phyloP scores from a whole-genome alignment of 2,113 vertebrate species.

The Dromiciops gliroides region DNA sequence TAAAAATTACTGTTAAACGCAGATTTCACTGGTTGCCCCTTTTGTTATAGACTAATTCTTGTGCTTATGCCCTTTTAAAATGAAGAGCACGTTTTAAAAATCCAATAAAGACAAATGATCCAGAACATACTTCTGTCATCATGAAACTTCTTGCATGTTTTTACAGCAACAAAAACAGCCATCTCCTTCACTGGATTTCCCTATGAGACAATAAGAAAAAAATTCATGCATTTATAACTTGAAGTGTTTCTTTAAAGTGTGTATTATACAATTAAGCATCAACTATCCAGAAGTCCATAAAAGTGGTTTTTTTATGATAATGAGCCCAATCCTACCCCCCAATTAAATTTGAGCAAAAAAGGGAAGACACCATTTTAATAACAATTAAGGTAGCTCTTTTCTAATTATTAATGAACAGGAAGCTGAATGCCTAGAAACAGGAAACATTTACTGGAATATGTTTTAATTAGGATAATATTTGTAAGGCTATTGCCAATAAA shows the following conservation, averaged over 20 bases:
- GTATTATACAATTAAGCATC: background rate
- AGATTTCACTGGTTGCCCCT: background rate
- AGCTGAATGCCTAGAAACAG: background rate
- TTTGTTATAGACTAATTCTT: slow-evolving; percentile 1
- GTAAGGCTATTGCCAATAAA: background rate
- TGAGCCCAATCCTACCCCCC: background rate
- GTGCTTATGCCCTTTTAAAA: slow-evolving; percentile 7
- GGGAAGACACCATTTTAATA: background rate
- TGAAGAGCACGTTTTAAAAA: slow-evolving; percentile 28
- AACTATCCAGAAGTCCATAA: background rate
- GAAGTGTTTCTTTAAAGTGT: background rate
- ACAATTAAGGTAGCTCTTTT: background rate
- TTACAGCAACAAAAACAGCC: slow-evolving; percentile 95
- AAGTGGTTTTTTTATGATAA: background rate
- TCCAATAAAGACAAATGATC: slow-evolving; percentile 52
- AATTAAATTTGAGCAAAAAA: background rate
- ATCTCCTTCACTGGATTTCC: slow-evolving; percentile 90
- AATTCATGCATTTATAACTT: slow-evolving; percentile 24
- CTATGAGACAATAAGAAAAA: slow-evolving; percentile 81
- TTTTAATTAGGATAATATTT: background rate
- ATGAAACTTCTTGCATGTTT: slow-evolving; percentile 97
- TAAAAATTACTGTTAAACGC: background rate
- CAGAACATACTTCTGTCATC: slow-evolving; percentile 92
- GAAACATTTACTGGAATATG: background rate
- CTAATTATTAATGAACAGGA: background rate